These are phyloP conservation scores for Neopipo cinnamomea DNA, from an alignment of 2,113 vertebrate genomes.

Conservation along the genomic window DNA sequence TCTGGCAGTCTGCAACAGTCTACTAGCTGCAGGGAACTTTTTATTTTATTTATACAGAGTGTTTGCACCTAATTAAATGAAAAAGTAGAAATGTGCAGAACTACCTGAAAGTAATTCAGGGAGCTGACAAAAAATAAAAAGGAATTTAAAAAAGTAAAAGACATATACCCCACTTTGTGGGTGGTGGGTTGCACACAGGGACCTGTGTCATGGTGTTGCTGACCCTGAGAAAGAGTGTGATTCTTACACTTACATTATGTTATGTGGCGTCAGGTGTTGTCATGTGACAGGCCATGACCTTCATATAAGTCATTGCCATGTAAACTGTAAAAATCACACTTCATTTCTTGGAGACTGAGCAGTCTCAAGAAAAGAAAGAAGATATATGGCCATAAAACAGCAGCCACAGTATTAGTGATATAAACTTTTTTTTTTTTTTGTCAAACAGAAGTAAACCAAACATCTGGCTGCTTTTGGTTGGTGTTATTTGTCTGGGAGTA, in stretches of 20 bases:
- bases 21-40: constrained; percentile 45
- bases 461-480: neutral
- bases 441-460: neutral
- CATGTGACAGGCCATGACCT: neutral
- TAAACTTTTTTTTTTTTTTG: neutral
- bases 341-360: neutral
- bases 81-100: constrained; percentile 41
- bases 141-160: neutral
- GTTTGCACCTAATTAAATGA: constrained; percentile 67
- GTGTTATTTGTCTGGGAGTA: neutral
- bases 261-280: neutral
- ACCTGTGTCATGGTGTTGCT: neutral
- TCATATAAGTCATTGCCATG: constrained; percentile 21
- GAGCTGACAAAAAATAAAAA: neutral
- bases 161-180: neutral
- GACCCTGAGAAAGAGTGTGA: neutral
- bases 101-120: constrained; percentile 62
- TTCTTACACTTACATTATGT: constrained; percentile 28
- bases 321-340: constrained; percentile 33
- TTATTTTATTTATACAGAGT: constrained; percentile 61
- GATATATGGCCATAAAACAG: neutral
- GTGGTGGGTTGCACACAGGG: constrained; percentile 28
- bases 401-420: neutral
- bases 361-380: neutral
- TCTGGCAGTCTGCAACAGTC: constrained; percentile 51